Evolutionary conservation across 2,797 vertebrate species (phyloP).

Genomic region (Perodicticus potto): DNA sequence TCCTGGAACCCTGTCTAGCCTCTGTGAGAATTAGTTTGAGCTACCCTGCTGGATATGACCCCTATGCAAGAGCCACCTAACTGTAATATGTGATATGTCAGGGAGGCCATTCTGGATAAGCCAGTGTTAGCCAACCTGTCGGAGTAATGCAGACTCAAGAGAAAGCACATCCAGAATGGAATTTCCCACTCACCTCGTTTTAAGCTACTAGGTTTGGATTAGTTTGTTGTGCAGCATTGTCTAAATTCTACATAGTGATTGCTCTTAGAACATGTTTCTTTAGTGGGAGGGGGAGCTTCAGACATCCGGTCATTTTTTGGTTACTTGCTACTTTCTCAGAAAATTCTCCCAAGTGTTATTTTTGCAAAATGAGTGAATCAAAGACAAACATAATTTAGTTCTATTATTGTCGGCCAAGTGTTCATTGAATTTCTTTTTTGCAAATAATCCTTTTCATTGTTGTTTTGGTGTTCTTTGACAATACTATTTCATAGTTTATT

Average conservation of each 20-base stretch:
- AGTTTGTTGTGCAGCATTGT: conserved; percentile 26
- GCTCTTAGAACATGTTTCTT: neutral
- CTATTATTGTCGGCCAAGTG: neutral
- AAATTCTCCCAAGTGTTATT: conserved; percentile 42
- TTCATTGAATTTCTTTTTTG: conserved; percentile 39
- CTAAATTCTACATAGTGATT: neutral
- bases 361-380: conserved; percentile 39
- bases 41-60: neutral
- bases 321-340: conserved; percentile 39
- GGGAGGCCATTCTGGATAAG: neutral
- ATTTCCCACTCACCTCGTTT: conserved; percentile 23
- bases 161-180: neutral
- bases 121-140: neutral
- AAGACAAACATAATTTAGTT: conserved; percentile 38
- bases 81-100: neutral
- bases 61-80: neutral
- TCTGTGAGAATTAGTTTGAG: neutral
- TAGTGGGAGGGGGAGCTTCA: neutral
- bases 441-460: neutral
- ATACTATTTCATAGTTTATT: neutral
- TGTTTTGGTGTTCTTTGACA: conserved; percentile 4
- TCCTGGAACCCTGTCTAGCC: neutral
- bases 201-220: conserved; percentile 21
- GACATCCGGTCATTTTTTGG: neutral
- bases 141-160: neutral